Percentiles rank a stretch among this genome's conserved stretches.
phyloP scores from a whole-genome alignment of 1,140 invertebrate genomes.

The Mactra quadrangularis region DNA sequence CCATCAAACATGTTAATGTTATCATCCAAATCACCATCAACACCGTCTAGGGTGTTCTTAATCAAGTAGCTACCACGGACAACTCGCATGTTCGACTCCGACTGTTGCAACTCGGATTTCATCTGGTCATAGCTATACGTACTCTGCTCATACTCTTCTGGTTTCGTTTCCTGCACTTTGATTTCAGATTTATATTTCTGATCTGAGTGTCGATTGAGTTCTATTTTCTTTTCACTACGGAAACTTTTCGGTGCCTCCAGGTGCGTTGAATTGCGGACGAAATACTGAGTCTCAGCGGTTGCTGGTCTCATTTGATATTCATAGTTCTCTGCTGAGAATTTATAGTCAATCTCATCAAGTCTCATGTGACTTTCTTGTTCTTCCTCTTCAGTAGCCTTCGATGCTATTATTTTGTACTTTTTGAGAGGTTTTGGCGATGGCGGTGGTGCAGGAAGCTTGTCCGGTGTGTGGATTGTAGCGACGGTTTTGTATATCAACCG shows the following conservation, averaged over 20 bases:
- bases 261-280: slow-evolving; percentile 34
- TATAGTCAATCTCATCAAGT: slow-evolving; percentile 59
- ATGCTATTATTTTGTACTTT: slow-evolving; percentile 39
- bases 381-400: slow-evolving; percentile 19
- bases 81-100: slow-evolving; percentile 48
- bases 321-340: slow-evolving; percentile 39
- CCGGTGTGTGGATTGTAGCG: slow-evolving; percentile 35
- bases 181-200: slow-evolving; percentile 48
- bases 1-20: slow-evolving; percentile 65
- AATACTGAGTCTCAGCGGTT: slow-evolving; percentile 26
- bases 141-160: slow-evolving; percentile 26
- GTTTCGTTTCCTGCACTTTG: slow-evolving; percentile 1
- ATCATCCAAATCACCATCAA: slow-evolving; percentile 43
- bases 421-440: slow-evolving; percentile 13
- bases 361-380: slow-evolving; percentile 39
- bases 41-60: slow-evolving; percentile 51
- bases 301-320: slow-evolving; percentile 36
- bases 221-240: slow-evolving; percentile 37
- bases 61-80: slow-evolving; percentile 60
- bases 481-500: slow-evolving; percentile 54
- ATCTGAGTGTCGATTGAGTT: slow-evolving; percentile 15
- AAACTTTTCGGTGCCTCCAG: not conserved
- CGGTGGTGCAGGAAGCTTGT: slow-evolving; percentile 24
- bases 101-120: slow-evolving; percentile 17
- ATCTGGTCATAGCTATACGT: slow-evolving; percentile 48